Base-by-base conservation (phyloP, 2,888 invertebrate genomes). In the Cryptus viduatorius region DNA sequence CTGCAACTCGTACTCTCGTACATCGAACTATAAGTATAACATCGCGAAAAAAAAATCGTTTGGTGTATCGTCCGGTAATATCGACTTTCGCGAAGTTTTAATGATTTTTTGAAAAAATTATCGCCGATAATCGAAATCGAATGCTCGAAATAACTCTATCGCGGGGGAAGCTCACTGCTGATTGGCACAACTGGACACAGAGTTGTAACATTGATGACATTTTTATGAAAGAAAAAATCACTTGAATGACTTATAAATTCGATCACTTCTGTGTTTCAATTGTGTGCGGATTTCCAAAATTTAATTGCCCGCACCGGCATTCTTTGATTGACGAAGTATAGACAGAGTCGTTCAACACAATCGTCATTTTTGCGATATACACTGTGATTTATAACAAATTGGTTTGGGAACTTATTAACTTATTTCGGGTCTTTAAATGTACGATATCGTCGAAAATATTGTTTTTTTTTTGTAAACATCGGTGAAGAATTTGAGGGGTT, bases 271-370 rank as follows among this genome's bases (percentile, higher is more conserved):
- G 61, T 12, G 29, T 61, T n/a, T 61, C n/a, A 29, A 71, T 69
- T 65, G 78, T 69, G 84, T 79, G 78, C 79, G 84, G 79, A 84
- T 78, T 84, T 75, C 46, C 12, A 59, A 59, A 65, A 79, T 44
- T 48, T 42, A 73, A 75, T 84, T 82, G 84, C 84, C 84, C 81
- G 84, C 78, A 81, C 81, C 48, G 65, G 19, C 44, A 59, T 78
- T 76, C n/a, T 42, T 46, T 64, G 12, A 61, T 53, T 53, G 56
- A 78, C 37, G 48, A 73, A 73, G 24, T 61, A 50, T 31, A 42
- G 48, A 72, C 14, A 31, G 48, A 72, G 48, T 14, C 16, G 44
- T 37, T 24, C 19, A 48, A 50, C 8, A 44, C 12, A 31, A 19
- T 29, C 12, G 69, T 64, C 53, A 44, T 77, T 76, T 71, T 56